Evolutionary conservation across 2,113 vertebrate species (phyloP), one percentile per base, ranked within the genome.

Genomic region (Callocephalon fimbriatum): DNA sequence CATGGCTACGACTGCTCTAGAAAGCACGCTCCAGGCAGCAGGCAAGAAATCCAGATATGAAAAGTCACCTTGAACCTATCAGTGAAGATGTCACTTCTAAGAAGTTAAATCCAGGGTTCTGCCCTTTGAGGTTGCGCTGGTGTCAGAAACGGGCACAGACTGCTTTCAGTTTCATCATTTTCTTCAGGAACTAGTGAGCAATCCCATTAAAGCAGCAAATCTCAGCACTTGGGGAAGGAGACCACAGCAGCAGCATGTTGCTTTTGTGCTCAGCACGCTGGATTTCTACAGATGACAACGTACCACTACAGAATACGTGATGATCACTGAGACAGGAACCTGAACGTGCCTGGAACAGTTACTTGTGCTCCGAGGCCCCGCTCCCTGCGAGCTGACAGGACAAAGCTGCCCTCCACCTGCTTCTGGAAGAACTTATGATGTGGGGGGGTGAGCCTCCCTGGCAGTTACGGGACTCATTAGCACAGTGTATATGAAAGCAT

Each of bases 1-100:
- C 97, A 97, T 97, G 96, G 44, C 97, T 97, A 97, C 95, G 53
- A 5, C 14, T 8, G 86, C 54, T 80, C 75, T 20, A 47, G 83
- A 83, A 94, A 86, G 95, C 47, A 23, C 29, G 61, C 86, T 86
- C 50, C 0, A 93, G 90, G 63, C 88, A 80, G 88, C 65, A 95
- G 82, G 25, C 88, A 93, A 42, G 90, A 71, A 78, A 88, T 26
- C 56, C 3, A 61, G 95, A 65, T 18, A 87, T 9, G 73, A 80
- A 91, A 83, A 84, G 75, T 59, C 65, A 75, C 83, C 76, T 67
- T 38, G 71, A 90, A 86, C 75, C 56, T 20, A 18, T 22, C 90
- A 42, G 79, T 70, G 85, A 72, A 84, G 68, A 67, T 29, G 68
- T 78, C 79, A 59, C 51, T 65, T 44, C 3, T 35, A 77, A 65